Conservation (phyloP, 1,140 invertebrate genomes). For the Acromyrmex echinatior region DNA sequence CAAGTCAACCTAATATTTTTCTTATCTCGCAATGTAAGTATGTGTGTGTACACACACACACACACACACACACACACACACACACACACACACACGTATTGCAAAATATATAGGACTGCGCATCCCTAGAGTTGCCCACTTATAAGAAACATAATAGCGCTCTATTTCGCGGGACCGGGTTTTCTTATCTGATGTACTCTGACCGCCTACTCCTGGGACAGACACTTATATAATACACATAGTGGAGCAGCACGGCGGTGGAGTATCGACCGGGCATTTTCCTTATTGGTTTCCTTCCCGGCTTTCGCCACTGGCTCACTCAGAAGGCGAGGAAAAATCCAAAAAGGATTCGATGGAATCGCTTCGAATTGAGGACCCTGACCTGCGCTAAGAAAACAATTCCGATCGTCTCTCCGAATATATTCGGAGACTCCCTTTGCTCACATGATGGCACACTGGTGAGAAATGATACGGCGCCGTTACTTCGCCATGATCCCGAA, state of each 20-base stretch:
- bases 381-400: slow-evolving; percentile 62
- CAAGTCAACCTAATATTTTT: slow-evolving; percentile 52
- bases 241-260: slow-evolving; percentile 24
- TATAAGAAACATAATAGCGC: slow-evolving; percentile 71
- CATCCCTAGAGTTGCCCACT: slow-evolving; percentile 46
- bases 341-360: slow-evolving; percentile 61
- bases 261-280: slow-evolving; percentile 67
- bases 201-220: slow-evolving; percentile 65
- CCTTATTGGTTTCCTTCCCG: slow-evolving; percentile 61
- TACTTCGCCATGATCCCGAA: background rate
- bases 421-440: slow-evolving; percentile 38
- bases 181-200: slow-evolving; percentile 72
- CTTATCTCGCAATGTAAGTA: slow-evolving; percentile 60
- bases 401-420: slow-evolving; percentile 54
- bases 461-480: slow-evolving; percentile 46
- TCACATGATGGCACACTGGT: slow-evolving; percentile 3
- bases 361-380: slow-evolving; percentile 25
- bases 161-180: slow-evolving; percentile 66
- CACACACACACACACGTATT: background rate
- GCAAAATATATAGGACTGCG: background rate
- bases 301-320: slow-evolving; percentile 16
- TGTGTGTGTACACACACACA: too few relatives aligned
- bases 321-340: slow-evolving; percentile 15
- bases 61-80: too few relatives aligned
- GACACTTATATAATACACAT: slow-evolving; percentile 66